Evolutionary conservation across 2,797 vertebrate species (phyloP).

Genomic region (Cirrhinus mrigala): DNA sequence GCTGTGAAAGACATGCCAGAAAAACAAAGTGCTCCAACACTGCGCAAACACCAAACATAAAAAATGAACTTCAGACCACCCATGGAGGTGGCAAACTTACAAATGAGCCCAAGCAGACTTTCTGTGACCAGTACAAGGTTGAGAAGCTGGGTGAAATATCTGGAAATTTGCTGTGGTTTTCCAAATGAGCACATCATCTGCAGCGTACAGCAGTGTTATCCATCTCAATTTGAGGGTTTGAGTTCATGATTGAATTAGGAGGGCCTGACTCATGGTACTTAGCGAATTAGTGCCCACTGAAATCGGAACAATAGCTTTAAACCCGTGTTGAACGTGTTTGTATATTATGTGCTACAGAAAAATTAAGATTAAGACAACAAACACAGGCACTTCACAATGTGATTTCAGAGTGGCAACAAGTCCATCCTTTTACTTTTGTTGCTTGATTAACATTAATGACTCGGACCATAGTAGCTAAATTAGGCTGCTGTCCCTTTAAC

Average conservation of each 20-base stretch:
- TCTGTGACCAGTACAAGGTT: constrained; percentile 32
- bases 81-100: constrained; percentile 70
- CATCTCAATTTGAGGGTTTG: constrained; percentile 46
- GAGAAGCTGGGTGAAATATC: constrained; percentile 45
- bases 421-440: background rate
- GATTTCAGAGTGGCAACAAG: background rate
- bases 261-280: constrained; percentile 54
- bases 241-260: constrained; percentile 49
- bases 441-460: no score
- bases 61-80: constrained; percentile 73
- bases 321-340: background rate
- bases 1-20: constrained; percentile 71
- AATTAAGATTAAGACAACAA: background rate
- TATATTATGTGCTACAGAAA: background rate
- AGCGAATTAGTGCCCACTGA: constrained; percentile 62
- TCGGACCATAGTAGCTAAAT: no score
- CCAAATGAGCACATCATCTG: constrained; percentile 49
- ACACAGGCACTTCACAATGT: background rate
- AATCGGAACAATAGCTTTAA: constrained; percentile 49
- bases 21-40: constrained; percentile 75
- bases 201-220: background rate
- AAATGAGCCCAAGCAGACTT: constrained; percentile 64
- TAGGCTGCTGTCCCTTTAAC: no score
- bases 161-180: constrained; percentile 49
- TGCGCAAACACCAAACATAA: constrained; percentile 70